Base-by-base conservation (phyloP, 2,113 vertebrate species). In the Rhinogobius similis region DNA sequence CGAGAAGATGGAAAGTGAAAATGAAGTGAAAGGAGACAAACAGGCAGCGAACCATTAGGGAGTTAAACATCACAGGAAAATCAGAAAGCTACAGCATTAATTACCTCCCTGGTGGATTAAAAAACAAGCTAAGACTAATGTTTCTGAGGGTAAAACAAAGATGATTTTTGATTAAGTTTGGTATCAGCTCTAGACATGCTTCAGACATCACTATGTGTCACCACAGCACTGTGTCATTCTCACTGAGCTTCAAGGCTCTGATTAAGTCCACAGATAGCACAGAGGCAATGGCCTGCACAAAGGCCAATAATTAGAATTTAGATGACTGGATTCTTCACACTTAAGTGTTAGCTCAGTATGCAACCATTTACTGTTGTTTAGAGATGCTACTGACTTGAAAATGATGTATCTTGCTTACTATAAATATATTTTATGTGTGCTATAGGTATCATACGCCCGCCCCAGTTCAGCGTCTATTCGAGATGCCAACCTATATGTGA, bases 401-500 rank as follows among this genome's bases (percentile, higher is more conserved):
- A 21, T 58, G 62, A 9, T 10, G 20, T 7, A 46, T 46, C 21
- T 12, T 23, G 3, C 3, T 23, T 23, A 52, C 50, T 52, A 52
- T 23, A 23, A n/a, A 44, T 79, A 55, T 26, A 16, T 71, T 67
- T 68, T 12, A 20, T 43, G 43, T 14, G n/a, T 50, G 24, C 70
- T 74, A 0, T 65, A 98, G 96, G 96, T 98, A 80, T 97, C 96
- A 56, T 98, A 98, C 0, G 96, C 96, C 68, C 93, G 96, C 53
- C 96, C 96, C 73, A 98, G 96, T 71, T 98, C 96, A 0, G 96
- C 96, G 8, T 98, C 96, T 62, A 98, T 98, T 80, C 94, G 96
- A 13, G 96, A 98, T 2, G 96, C 96, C 67, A 98, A 98, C 91
- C 94, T 98, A 72, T 98, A 98, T 0, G 96, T 98, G 77, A 98